Percentiles rank a stretch among this genome's conserved stretches.
These are phyloP conservation scores for Phaedon cochleariae DNA, from an alignment of 2,888 invertebrate species.

Conservation along the genomic window DNA sequence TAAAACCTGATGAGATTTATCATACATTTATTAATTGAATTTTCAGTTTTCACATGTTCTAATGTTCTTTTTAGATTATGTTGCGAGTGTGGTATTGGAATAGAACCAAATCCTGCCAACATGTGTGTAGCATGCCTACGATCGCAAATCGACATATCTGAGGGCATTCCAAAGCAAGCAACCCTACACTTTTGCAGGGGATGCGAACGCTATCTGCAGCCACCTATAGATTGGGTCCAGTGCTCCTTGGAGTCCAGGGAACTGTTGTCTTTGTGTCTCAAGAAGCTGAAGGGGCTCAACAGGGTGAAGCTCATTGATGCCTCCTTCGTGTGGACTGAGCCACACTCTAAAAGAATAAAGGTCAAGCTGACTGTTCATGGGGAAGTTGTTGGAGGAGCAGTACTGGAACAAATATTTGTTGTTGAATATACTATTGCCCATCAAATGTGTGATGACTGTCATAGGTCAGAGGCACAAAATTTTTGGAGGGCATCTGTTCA, in stretches of 20 bases:
- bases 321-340: slow-evolving; percentile 98
- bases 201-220: slow-evolving; percentile 95
- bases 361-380: slow-evolving; percentile 94
- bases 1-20: too few species aligned
- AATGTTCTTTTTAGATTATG: slow-evolving; percentile 72
- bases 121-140: slow-evolving; percentile 97
- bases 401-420: slow-evolving; percentile 93
- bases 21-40: too few species aligned
- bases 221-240: slow-evolving; percentile 87
- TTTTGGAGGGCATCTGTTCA: slow-evolving; percentile 95
- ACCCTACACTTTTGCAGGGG: slow-evolving; percentile 89
- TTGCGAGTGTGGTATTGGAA: slow-evolving; percentile 92
- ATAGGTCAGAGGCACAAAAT: slow-evolving; percentile 95
- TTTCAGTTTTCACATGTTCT: too few species aligned
- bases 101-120: slow-evolving; percentile 95
- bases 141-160: slow-evolving; percentile 92
- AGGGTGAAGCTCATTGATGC: slow-evolving; percentile 94
- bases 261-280: slow-evolving; percentile 88
- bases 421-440: slow-evolving; percentile 91
- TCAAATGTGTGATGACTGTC: slow-evolving; percentile 98
- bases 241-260: slow-evolving; percentile 91
- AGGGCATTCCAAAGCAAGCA: slow-evolving; percentile 94
- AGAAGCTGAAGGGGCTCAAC: slow-evolving; percentile 88
- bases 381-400: slow-evolving; percentile 89
- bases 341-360: slow-evolving; percentile 97